Conservation (phyloP, 2,888 invertebrate genomes). For the Griposia aprilina region DNA sequence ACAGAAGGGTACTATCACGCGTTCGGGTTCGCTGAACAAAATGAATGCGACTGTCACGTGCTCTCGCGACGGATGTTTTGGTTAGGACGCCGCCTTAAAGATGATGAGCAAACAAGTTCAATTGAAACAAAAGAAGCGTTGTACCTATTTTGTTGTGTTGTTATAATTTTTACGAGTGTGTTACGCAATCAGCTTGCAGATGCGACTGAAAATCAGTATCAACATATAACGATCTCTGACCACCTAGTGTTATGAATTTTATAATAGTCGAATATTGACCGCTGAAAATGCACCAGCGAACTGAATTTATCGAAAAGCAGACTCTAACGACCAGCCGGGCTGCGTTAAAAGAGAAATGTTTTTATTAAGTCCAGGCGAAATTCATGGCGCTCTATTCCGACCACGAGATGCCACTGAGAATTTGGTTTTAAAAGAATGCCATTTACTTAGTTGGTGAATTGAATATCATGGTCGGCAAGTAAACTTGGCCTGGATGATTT, state of each 20-base stretch:
- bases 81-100: no score
- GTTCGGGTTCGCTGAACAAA: no score
- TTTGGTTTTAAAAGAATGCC: neutral
- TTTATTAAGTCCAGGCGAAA: conserved; percentile 51
- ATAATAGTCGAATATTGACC: conserved; percentile 42
- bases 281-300: conserved; percentile 38
- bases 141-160: no score
- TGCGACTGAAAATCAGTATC: neutral
- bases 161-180: no score
- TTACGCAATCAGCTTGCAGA: neutral
- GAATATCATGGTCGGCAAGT: conserved; percentile 15
- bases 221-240: conserved; percentile 15
- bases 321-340: conserved; percentile 42
- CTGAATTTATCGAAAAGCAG: conserved; percentile 46
- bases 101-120: neutral
- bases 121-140: neutral
- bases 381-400: conserved; percentile 31
- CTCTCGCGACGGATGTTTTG: no score
- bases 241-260: conserved; percentile 34
- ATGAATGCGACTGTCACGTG: no score
- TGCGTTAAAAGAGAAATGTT: conserved; percentile 49
- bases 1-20: no score
- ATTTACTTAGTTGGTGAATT: conserved; percentile 11
- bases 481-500: neutral
- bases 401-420: conserved; percentile 22